These are phyloP conservation scores for Taeniopygia guttata DNA, from an alignment of 2,797 vertebrate genomes.

Conservation along the genomic window DNA sequence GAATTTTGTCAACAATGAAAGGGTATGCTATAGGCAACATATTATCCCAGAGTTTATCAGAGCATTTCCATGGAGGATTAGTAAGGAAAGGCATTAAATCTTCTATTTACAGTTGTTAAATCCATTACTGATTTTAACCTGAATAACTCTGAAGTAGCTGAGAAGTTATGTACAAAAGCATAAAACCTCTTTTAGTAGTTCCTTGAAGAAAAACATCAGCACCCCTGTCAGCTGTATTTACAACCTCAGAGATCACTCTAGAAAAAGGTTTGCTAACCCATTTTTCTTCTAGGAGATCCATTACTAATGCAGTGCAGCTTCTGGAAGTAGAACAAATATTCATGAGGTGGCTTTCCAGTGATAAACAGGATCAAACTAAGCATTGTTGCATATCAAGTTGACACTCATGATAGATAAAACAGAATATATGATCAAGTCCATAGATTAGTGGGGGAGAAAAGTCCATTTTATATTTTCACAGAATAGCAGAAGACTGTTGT, in stretches of 20 bases:
- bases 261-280: background rate
- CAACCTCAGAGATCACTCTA: background rate
- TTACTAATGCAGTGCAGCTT: background rate
- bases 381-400: background rate
- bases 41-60: conserved; percentile 31
- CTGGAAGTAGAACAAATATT: conserved; percentile 34
- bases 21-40: conserved; percentile 11
- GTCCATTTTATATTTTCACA: background rate
- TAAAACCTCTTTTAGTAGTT: background rate
- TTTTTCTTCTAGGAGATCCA: background rate
- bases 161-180: conserved; percentile 3
- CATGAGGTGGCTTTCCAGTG: background rate
- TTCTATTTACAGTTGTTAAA: background rate
- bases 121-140: conserved; percentile 6
- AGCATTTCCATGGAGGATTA: conserved; percentile 36
- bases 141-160: background rate
- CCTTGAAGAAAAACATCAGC: background rate
- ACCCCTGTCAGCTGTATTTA: background rate
- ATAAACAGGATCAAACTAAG: conserved; percentile 17
- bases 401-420: conserved; percentile 2
- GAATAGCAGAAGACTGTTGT: background rate
- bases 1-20: conserved; percentile 30
- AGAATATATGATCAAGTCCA: background rate
- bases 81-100: conserved; percentile 5
- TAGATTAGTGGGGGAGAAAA: background rate